Base-by-base conservation (phyloP, 2,888 invertebrate genomes). In the Siphonodentalium dalli region DNA sequence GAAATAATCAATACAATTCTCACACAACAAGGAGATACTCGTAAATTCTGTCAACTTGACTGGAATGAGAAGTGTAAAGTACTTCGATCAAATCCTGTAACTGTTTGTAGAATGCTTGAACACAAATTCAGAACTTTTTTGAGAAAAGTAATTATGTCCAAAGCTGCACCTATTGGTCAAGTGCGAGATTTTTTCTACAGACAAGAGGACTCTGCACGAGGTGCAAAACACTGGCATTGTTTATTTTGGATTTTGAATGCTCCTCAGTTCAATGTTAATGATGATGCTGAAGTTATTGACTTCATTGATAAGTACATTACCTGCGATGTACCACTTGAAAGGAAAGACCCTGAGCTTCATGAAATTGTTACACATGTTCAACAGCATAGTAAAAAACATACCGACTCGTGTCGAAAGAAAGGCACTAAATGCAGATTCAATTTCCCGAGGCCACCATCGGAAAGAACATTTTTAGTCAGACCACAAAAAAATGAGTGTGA, bases 321-420 rank as follows among this genome's bases (percentile, higher is more conserved):
- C 3, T 54, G 46, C 44, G 37, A 37, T 33, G 8, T 58, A 8
- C 58, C 54, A 34, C 21, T 20, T 11, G 18, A 50, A 48, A 15
- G 20, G n/a, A 26, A 44, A 1, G 54, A 58, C 21, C 33, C 33
- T 13, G 50, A 57, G 23, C 15, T 61, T 13, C 11, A 34, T 20
- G 46, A 58, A 33, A 58, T 42, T 26, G 54, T 58, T 9, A 23
- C 15, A 15, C 38, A 41, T 9, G 54, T 58, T 3, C 61, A 61
- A 45, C 38, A 35, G 28, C 61, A 61, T 38, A 58, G 58, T 24
- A 42, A 58, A 31, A 55, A 40, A 15, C 61, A 61, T 31, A 49
- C 54, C 4, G 58, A 58, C 39, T 38, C 43, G 9, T 61, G 58
- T 40, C 40, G 24, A 24, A 61, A 61, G 35, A 40, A 43, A 23